These are phyloP conservation scores for Lindbergichthys nudifrons DNA, from an alignment of 2,797 vertebrate species.

Conservation along the genomic window DNA sequence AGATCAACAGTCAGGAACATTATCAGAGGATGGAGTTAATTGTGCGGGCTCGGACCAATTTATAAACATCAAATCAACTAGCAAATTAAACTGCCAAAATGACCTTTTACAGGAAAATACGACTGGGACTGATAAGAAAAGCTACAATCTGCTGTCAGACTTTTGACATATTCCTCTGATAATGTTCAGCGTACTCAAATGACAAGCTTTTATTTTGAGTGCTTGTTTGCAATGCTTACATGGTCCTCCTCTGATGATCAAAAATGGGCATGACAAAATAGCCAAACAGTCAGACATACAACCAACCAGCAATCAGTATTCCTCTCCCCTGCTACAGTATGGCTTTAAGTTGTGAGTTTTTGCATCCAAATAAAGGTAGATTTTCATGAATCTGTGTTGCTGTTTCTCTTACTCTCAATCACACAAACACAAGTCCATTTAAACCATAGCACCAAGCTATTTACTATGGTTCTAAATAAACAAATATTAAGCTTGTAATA, in stretches of 20 bases:
- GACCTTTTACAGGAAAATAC: slow-evolving; percentile 22
- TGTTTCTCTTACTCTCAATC: slow-evolving; percentile 16
- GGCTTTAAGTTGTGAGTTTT: slow-evolving; percentile 85
- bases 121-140: slow-evolving; percentile 39
- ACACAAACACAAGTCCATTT: background rate
- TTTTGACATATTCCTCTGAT: slow-evolving; percentile 63
- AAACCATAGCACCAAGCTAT: background rate
- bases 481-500: background rate
- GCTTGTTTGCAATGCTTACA: slow-evolving; percentile 70
- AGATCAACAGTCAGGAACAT: slow-evolving; percentile 61
- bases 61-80: slow-evolving; percentile 44
- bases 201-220: slow-evolving; percentile 64
- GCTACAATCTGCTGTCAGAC: slow-evolving; percentile 28
- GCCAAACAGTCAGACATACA: slow-evolving; percentile 69
- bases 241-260: slow-evolving; percentile 57
- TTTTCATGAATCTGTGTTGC: slow-evolving; percentile 77
- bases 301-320: slow-evolving; percentile 82
- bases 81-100: slow-evolving; percentile 68
- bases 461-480: background rate
- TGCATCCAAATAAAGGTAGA: slow-evolving; percentile 86
- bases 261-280: slow-evolving; percentile 56
- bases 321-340: slow-evolving; percentile 79
- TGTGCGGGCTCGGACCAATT: slow-evolving; percentile 45
- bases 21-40: slow-evolving; percentile 64
- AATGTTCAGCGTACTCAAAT: slow-evolving; percentile 62